These are phyloP conservation scores for Dorcus hopei DNA, from an alignment of 2,888 invertebrate genomes.

Conservation along the genomic window DNA sequence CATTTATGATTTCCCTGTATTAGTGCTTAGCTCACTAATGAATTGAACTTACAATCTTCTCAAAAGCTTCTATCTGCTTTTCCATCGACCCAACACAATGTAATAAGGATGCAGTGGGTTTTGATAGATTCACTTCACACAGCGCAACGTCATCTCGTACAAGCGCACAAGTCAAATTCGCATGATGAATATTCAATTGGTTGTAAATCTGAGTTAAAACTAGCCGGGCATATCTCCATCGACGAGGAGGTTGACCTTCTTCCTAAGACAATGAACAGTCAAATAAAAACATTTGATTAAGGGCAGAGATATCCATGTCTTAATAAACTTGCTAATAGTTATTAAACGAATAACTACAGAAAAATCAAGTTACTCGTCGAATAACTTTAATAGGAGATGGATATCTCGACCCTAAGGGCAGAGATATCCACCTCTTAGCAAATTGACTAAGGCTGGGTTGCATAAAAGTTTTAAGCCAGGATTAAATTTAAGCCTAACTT, in stretches of 20 bases:
- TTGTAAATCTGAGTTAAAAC: slow-evolving; percentile 26
- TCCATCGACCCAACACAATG: slow-evolving; percentile 23
- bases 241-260: slow-evolving; percentile 16
- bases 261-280: slow-evolving; percentile 20
- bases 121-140: slow-evolving; percentile 26
- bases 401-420: too few relatives aligned
- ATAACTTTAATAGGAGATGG: too few relatives aligned
- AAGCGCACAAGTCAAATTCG: slow-evolving; percentile 29
- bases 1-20: too few relatives aligned
- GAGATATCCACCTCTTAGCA: too few relatives aligned
- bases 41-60: slow-evolving; percentile 13
- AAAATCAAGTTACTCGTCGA: too few relatives aligned
- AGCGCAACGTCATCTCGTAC: slow-evolving; percentile 28
- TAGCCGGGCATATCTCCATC: slow-evolving; percentile 24
- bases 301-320: too few relatives aligned
- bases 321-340: too few relatives aligned
- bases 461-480: too few relatives aligned
- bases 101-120: slow-evolving; percentile 23
- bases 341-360: too few relatives aligned
- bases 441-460: too few relatives aligned
- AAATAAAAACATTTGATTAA: not conserved
- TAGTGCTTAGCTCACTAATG: too few relatives aligned
- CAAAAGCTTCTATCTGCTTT: slow-evolving; percentile 19
- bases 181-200: slow-evolving; percentile 30
- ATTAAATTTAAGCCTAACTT: too few relatives aligned